Evolutionary conservation across 2,113 vertebrate genomes (phyloP), one percentile per base, ranked within the genome.

Genomic region (Seriola dumerili): DNA sequence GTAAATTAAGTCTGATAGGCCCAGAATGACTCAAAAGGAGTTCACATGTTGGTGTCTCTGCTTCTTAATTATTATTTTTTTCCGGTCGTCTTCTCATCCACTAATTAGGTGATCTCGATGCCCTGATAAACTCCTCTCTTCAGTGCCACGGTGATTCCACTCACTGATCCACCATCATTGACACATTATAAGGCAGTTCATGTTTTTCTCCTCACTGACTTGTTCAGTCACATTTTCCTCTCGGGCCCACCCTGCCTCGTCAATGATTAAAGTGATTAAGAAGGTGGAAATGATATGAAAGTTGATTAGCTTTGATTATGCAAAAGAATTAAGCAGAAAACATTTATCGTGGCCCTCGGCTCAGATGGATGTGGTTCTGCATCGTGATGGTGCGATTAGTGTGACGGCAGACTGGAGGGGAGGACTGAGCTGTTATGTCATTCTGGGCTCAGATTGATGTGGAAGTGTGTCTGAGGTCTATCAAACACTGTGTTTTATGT

Each of bases 271-370:
- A 73, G 69, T 66, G 85, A 95, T 95, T 92, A 94, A 90, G 90
- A 72, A 83, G 74, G 74, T 78, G 69, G 85, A 87, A 89, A 89
- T 89, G 82, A 93, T 87, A 83, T 85, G 83, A 76, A 87, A 81
- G 78, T 81, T 91, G 88, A 93, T 94, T 91, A 91, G 85, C 67
- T 86, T 76, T 91, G 91, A 94, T 94, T 90, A 94, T 88, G 74
- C 83, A 70, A 68, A 88, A 88, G 73, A 87, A 87, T 88, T 81
- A 88, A 83, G 70, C 63, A 66, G 85, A 91, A 69, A 88, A 72
- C 73, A 54, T 80, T 62, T 81, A 79, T 57, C 8, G 5, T 42
- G 71, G 72, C 73, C 42, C 50, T 57, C 21, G 17, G 78, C 71
- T 81, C 75, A 52, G 88, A 73, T 69, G 40, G 85, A 83, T 74